phyloP scores from a whole-genome alignment of 2,113 vertebrate genomes.

The Hyaena hyaena region DNA sequence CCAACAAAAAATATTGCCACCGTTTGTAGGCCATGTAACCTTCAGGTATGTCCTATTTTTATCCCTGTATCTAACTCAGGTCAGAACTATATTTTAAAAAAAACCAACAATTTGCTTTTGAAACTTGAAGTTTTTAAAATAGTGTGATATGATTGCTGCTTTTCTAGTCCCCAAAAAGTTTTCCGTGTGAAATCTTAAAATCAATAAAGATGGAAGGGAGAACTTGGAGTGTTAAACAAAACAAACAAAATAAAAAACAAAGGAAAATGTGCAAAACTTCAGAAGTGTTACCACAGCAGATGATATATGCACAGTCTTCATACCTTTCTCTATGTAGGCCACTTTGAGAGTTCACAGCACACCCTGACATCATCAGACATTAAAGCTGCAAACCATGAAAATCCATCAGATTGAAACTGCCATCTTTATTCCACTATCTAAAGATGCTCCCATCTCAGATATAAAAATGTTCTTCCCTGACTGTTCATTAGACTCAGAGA shows the following conservation, averaged over 20 bases:
- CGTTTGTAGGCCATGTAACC: slow-evolving; percentile 88
- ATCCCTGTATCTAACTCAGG: slow-evolving; percentile 88
- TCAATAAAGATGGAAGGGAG: slow-evolving; percentile 90
- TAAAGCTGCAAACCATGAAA: neutral
- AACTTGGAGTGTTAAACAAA: slow-evolving; percentile 85
- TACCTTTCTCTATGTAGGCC: neutral
- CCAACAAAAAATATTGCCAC: slow-evolving; percentile 86
- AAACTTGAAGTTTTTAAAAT: slow-evolving; percentile 90
- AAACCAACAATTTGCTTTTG: slow-evolving; percentile 87
- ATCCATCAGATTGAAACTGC: neutral
- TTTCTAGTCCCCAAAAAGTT: slow-evolving; percentile 90
- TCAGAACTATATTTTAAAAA: slow-evolving; percentile 85
- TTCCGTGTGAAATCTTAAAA: slow-evolving; percentile 88
- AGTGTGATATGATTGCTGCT: slow-evolving; percentile 90
- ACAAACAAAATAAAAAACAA: neutral
- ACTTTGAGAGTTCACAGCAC: neutral
- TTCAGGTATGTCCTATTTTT: slow-evolving; percentile 88
- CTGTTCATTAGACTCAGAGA: neutral
- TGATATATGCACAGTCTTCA: neutral
- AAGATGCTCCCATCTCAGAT: neutral
- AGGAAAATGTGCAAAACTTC: neutral
- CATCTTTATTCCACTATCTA: neutral
- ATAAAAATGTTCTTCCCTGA: neutral
- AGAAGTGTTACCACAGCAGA: neutral
- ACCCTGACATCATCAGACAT: neutral